These are phyloP conservation scores for Caenorhabditis sp. DNA, from an alignment of 2,888 invertebrate species.

Conservation along the genomic window DNA sequence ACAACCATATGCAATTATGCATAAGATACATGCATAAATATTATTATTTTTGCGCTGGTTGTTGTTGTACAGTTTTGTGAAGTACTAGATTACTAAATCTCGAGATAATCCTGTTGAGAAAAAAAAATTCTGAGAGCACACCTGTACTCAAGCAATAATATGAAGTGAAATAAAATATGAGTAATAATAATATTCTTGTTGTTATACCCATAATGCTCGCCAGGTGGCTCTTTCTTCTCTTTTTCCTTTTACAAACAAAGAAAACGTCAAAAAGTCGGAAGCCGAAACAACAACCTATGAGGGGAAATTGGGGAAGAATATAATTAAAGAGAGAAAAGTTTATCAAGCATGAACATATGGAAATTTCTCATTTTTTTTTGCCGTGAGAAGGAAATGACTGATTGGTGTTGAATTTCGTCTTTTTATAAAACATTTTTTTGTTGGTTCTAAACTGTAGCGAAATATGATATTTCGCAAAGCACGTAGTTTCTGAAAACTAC, in stretches of 20 bases:
- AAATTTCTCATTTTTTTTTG: too few relatives aligned
- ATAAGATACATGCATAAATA: constrained; percentile 16
- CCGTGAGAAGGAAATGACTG: background rate
- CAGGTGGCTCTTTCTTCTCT: background rate
- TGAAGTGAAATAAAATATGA: background rate
- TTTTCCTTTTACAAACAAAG: background rate
- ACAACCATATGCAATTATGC: constrained; percentile 43
- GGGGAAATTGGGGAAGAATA: too few relatives aligned
- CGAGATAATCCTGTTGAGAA: background rate
- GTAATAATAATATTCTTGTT: constrained; percentile 1
- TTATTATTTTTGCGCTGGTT: background rate
- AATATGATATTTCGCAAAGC: background rate
- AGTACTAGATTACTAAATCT: background rate
- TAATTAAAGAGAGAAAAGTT: too few relatives aligned
- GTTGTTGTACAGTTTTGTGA: constrained; percentile 1
- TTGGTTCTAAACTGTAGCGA: background rate
- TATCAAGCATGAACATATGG: too few relatives aligned
- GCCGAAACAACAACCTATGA: too few relatives aligned
- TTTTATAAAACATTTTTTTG: background rate
- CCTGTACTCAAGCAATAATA: background rate
- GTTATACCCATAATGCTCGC: background rate
- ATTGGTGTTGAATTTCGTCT: background rate
- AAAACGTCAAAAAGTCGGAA: background rate
- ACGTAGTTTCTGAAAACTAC: background rate
- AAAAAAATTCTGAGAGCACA: background rate